A percentile compares a stretch with the other conserved stretches of the same genome.
These are phyloP conservation scores for Acronicta leporina DNA, from an alignment of 2,888 invertebrate genomes.

Conservation along the genomic window DNA sequence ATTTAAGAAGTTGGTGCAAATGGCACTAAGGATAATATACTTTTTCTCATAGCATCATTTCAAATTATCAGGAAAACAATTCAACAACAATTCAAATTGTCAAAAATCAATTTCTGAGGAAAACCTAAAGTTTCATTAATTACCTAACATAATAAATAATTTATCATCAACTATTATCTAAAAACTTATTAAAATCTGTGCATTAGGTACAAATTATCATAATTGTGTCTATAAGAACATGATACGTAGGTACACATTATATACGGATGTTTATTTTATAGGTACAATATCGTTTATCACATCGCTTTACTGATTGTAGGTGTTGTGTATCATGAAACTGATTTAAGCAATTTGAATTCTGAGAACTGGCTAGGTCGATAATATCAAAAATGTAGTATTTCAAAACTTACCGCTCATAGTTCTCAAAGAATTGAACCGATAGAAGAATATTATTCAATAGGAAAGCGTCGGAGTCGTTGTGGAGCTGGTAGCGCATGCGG, in stretches of 20 bases:
- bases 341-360: constrained; percentile 16
- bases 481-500: constrained; percentile 89
- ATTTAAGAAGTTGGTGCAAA: no score
- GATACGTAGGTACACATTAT: constrained; percentile 17
- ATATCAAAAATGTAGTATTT: neutral
- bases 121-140: neutral
- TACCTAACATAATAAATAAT: neutral
- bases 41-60: no score
- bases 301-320: constrained; percentile 1
- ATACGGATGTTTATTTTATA: neutral
- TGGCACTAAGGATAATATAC: no score
- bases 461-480: constrained; percentile 91
- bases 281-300: constrained; percentile 26
- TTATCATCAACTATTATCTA: neutral
- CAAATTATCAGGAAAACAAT: no score
- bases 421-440: constrained; percentile 93
- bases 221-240: constrained; percentile 7
- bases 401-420: constrained; percentile 91
- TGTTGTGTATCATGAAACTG: constrained; percentile 12
- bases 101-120: no score
- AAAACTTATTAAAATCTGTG: constrained; percentile 6
- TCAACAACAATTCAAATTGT: no score
- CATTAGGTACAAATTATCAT: constrained; percentile 1
- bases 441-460: constrained; percentile 93
- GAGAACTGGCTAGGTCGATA: constrained; percentile 12